Conservation (phyloP, 2,113 vertebrate species). For the Onychostruthus taczanowskii region DNA sequence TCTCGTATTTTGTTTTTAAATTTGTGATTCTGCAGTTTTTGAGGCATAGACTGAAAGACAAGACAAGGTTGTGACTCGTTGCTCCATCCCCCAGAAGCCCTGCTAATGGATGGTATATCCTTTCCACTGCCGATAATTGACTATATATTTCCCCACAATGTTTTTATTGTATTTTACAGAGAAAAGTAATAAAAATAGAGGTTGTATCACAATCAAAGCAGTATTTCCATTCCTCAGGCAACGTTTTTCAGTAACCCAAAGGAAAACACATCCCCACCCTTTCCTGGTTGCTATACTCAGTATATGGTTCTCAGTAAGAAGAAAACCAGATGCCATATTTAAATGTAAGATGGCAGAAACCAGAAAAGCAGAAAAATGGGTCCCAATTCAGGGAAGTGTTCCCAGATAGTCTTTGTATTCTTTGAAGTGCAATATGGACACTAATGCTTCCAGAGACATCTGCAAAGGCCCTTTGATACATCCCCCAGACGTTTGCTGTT, state of each 20-base stretch:
- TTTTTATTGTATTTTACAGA: slow-evolving; percentile 49
- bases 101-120: neutral
- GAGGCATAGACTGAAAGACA: neutral
- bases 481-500: neutral
- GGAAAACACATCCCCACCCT: slow-evolving; percentile 41
- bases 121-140: slow-evolving; percentile 27
- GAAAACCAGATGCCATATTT: slow-evolving; percentile 47
- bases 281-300: neutral
- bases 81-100: neutral
- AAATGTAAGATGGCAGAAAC: slow-evolving; percentile 37
- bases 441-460: neutral
- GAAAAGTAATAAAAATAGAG: slow-evolving; percentile 40
- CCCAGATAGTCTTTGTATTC: neutral
- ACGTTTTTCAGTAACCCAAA: slow-evolving; percentile 31
- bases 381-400: neutral
- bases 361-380: neutral
- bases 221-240: slow-evolving; percentile 55
- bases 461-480: neutral
- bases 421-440: neutral
- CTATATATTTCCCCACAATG: slow-evolving; percentile 30
- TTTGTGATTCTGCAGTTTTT: neutral
- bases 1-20: neutral
- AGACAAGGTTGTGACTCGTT: neutral
- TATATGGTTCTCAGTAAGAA: slow-evolving; percentile 36
- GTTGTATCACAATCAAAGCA: slow-evolving; percentile 34